Conservation (phyloP, 2,797 vertebrate species). For the Nasua narica region DNA sequence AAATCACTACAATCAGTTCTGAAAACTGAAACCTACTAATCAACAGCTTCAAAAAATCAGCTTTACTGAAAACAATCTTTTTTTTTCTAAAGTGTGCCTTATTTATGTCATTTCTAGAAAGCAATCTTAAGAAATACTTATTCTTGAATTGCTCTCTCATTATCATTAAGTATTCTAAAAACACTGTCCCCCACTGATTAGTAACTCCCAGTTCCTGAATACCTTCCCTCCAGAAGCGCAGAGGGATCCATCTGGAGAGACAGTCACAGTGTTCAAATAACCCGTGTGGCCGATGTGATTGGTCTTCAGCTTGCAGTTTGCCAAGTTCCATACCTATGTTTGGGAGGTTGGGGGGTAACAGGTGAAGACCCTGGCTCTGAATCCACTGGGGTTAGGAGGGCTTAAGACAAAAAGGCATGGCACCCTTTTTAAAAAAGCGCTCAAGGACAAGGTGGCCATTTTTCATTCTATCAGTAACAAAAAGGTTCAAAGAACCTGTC, state of each 20-base stretch:
- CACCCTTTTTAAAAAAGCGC: neutral
- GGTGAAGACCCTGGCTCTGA: neutral
- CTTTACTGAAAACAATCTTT: neutral
- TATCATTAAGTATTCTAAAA: neutral
- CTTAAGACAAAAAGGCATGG: neutral
- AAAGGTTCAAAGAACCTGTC: neutral
- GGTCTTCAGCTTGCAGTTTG: conserved; percentile 99
- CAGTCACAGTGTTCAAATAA: conserved; percentile 97
- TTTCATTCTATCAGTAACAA: neutral
- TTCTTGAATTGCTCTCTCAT: neutral
- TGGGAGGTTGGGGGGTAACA: rapidly evolving
- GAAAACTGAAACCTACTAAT: neutral
- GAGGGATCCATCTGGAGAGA: conserved; percentile 97
- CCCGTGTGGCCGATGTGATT: conserved; percentile 98
- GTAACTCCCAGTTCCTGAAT: neutral
- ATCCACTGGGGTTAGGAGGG: neutral
- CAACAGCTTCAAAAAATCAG: neutral
- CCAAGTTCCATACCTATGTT: conserved; percentile 94
- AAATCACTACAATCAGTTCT: neutral
- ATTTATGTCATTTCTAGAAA: neutral
- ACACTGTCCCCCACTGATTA: rapidly evolving
- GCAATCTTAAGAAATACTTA: neutral
- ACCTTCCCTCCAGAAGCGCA: conserved; percentile 98
- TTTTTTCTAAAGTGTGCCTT: neutral
- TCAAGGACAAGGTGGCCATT: neutral